Percentiles rank a stretch among this genome's conserved stretches.
Evolutionary conservation across 1,140 invertebrate species (phyloP).

Genomic region (Camponotus floridanus): DNA sequence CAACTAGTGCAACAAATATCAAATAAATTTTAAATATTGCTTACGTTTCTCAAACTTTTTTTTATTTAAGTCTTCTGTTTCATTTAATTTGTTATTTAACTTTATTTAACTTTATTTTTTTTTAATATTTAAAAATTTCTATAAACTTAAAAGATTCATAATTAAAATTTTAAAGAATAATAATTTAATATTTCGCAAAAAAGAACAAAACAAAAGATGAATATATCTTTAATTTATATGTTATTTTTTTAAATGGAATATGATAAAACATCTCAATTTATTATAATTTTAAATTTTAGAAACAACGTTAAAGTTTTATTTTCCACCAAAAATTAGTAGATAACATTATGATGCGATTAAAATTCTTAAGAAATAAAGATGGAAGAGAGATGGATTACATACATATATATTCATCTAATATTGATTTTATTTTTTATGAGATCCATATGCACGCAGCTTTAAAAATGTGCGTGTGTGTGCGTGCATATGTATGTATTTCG

Average conservation of each 20-base stretch:
- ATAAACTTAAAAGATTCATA: background rate
- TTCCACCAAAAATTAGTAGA: background rate
- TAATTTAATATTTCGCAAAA: no score
- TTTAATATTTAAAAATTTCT: background rate
- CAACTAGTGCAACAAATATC: slow-evolving; percentile 13
- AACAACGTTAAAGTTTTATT: background rate
- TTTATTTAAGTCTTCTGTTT: background rate
- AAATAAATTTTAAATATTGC: slow-evolving; percentile 70
- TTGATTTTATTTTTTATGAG: slow-evolving; percentile 11
- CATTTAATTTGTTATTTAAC: background rate
- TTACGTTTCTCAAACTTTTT: slow-evolving; percentile 57
- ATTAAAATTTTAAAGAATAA: background rate
- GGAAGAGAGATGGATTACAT: background rate
- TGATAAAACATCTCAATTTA: background rate
- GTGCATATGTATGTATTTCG: background rate
- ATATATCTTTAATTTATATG: background rate
- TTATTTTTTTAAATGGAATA: background rate
- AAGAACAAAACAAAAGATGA: background rate
- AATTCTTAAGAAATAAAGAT: background rate
- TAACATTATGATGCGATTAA: background rate
- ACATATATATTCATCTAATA: background rate
- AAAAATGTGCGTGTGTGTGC: background rate
- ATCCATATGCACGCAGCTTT: background rate
- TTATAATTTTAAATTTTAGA: background rate
- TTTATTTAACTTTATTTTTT: background rate